Conservation (phyloP, 2,113 vertebrate genomes). For the Telmatochromis sp. region DNA sequence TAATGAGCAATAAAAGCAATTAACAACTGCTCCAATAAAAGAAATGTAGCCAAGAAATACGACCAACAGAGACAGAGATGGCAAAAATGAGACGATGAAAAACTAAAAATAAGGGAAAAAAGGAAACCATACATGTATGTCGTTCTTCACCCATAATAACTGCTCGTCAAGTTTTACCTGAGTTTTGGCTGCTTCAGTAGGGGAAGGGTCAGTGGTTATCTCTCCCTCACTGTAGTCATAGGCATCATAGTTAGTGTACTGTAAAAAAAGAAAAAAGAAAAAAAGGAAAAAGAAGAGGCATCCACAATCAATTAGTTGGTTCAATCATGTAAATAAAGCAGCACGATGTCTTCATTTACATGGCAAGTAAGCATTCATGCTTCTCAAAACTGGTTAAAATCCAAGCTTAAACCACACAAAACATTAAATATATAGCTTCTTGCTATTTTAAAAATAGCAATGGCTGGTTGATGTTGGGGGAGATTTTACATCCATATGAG, state of each 20-base stretch:
- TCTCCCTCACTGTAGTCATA: slow-evolving; percentile 90
- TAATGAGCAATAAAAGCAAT: not conserved
- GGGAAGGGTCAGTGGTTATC: slow-evolving; percentile 76
- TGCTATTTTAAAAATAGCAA: slow-evolving; percentile 27
- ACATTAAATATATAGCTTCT: not conserved
- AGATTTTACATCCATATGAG: slow-evolving; percentile 10
- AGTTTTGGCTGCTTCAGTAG: slow-evolving; percentile 75
- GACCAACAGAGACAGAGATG: not conserved
- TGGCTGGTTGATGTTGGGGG: not conserved
- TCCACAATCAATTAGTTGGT: slow-evolving; percentile 61
- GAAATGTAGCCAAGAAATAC: not conserved
- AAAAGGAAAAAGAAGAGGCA: slow-evolving; percentile 12
- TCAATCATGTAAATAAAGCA: slow-evolving; percentile 37
- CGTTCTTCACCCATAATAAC: not conserved
- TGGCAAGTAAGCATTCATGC: not conserved
- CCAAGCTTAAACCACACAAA: not conserved
- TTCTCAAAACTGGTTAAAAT: not conserved
- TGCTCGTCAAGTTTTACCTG: slow-evolving; percentile 76
- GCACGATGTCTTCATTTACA: slow-evolving; percentile 36
- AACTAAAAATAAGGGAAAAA: not conserved
- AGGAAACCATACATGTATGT: not conserved
- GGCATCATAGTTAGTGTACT: slow-evolving; percentile 84
- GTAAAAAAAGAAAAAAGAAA: slow-evolving; percentile 48
- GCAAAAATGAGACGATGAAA: not conserved
- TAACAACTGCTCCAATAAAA: not conserved